Evolutionary conservation across 1,140 invertebrate genomes (phyloP), one percentile per base, ranked within the genome.

Genomic region (Charaxes varanes): DNA sequence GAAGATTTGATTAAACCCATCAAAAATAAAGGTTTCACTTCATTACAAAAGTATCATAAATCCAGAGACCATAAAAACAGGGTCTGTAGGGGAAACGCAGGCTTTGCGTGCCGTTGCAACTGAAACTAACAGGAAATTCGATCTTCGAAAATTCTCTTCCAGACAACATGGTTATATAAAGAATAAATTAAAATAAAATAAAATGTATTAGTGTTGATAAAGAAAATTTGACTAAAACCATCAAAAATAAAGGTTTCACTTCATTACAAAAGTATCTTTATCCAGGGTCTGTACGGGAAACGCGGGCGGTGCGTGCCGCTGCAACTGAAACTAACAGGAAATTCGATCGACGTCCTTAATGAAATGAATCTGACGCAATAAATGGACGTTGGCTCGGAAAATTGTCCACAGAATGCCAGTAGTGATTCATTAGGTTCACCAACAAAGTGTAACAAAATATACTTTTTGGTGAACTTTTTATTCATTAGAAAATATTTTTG

Each of bases 301-400:
- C 41, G 38, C 54, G 56, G 62, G 58, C 64, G 58, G 60, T 61
- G 53, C 53, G 54, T 49, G 22, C 43, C 33, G 41, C 33, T 62
- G 58, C 61, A 65, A 62, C 57, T 38, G 51, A 69, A 54, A 59
- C 53, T 63, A 62, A 72, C 69, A 63, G 60, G 58, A 67, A 69
- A 67, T 53, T 61, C 58, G 56, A 71, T 69, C 67, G 53, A 67
- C 66, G 59, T 62, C 62, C 68, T 60, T 70, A 68, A 70, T 73
- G n/a, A n/a, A n/a, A n/a, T 60, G 64, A 70, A 68, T 71, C 13
- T 14, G 26, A 26, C 8, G 23, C 3, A 26, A 26, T 15, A 11
- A 14, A 13, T 14, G 13, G 12, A 11, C 13, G 26, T 28, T n/a
- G n/a, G n/a, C n/a, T n/a, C n/a, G 26, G 26, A 28, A 14, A 15